phyloP scores from a whole-genome alignment of 2,888 invertebrate genomes.

The Drosophila differens region DNA sequence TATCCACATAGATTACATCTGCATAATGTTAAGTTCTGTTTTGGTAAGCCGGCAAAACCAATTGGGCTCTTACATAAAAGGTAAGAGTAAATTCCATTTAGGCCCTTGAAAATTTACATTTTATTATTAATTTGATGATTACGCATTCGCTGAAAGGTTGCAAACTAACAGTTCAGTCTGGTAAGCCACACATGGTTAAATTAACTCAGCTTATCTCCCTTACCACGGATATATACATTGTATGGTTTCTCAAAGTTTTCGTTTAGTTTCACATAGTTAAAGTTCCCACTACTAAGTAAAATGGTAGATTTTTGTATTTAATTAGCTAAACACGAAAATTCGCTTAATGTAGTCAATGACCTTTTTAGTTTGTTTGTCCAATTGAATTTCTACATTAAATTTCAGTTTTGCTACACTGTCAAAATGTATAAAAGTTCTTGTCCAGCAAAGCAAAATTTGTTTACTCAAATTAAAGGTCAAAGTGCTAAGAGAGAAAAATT shows the following conservation, averaged over 20 bases:
- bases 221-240: not conserved
- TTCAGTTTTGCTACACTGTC: not conserved
- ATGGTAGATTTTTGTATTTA: conserved; percentile 18
- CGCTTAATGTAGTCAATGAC: not conserved
- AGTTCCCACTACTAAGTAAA: not conserved
- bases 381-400: conserved; percentile 7
- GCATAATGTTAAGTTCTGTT: conserved; percentile 16
- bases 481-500: not conserved
- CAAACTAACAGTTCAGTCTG: not conserved
- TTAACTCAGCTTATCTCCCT: not conserved
- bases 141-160: not conserved
- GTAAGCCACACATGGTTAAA: not conserved
- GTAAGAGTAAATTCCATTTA: conserved; percentile 25
- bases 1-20: conserved; percentile 34
- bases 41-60: conserved; percentile 36
- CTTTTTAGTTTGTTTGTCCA: not conserved
- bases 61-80: conserved; percentile 37
- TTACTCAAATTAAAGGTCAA: conserved; percentile 22
- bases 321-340: not conserved
- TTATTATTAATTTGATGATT: conserved; percentile 17
- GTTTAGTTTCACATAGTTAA: no score
- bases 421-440: not conserved
- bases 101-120: conserved; percentile 38
- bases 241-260: not conserved
- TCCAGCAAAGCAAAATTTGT: not conserved